Base-by-base conservation (phyloP, 2,113 vertebrate species). In the Diglossa brunneiventris region DNA sequence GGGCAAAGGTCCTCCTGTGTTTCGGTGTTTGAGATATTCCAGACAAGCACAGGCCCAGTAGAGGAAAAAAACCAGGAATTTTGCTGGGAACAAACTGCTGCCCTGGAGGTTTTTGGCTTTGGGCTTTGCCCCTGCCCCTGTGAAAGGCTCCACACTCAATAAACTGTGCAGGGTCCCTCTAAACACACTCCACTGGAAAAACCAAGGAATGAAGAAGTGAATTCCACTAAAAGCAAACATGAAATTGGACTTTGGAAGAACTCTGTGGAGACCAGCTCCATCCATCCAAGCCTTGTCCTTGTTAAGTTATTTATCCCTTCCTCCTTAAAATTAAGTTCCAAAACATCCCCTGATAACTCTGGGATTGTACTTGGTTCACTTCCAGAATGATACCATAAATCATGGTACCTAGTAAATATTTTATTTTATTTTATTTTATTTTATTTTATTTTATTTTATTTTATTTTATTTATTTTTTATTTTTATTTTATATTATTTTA, bases 1-100 rank as follows among this genome's bases (percentile, higher is more conserved):
- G 4, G 2, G 27, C 27, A 33, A 52, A 69, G 21, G 16, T 56
- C 39, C 1, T 1, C 3, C 1, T 7, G 13, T 7, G 10, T 12
- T 46, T 39, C 10, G 11, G 13, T 2, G 23, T 15, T 53, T 7
- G 16, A 35, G 13, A 22, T 14, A 6, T 10, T 18, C 53, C 31
- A 30, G 35, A 30, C 3, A 44, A 72, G 31, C 37, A 11, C 13
- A 11, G 3, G 15, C 21, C 13, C 23, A 73, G 12, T 3, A 7
- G 15, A 75, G 27, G 7, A 16, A 24, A 30, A 39, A 11, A 4
- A 3, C 11, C 17, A 41, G 53, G 49, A 37, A 35, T 39, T 61
- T 17, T 44, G 2, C n/a, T 83, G 35, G 19, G 22, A 53, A 63
- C 37, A 27, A 49, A 1, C 21, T 20, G 15, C 4, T 11, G 0